Conservation (phyloP, 2,113 vertebrate species). For the Tonatia bakeri region DNA sequence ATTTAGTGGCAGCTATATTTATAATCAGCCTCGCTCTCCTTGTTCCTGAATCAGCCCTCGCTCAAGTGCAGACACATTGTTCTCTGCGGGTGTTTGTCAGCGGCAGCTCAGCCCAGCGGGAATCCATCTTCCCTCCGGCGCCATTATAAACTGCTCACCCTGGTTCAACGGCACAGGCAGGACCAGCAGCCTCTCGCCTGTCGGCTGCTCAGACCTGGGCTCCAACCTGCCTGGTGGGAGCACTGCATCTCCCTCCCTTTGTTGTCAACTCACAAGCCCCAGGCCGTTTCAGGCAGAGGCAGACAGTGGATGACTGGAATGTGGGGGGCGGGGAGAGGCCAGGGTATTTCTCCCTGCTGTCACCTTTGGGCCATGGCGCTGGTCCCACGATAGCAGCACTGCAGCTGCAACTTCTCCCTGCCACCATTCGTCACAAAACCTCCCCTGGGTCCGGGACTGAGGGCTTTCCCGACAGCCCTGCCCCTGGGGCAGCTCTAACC, state of each 20-base stretch:
- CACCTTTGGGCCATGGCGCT: too few species aligned
- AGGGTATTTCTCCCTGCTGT: too few species aligned
- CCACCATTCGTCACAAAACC: background rate
- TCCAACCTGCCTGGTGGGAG: background rate
- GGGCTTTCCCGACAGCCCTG: background rate
- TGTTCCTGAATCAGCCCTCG: background rate
- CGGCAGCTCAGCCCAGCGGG: background rate
- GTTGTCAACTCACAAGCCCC: background rate
- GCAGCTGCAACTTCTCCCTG: background rate
- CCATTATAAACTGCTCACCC: background rate
- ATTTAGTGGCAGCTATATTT: background rate
- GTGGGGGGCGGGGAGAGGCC: background rate
- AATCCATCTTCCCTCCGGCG: background rate
- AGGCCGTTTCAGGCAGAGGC: too few species aligned
- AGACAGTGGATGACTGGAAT: background rate
- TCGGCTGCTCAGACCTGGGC: background rate
- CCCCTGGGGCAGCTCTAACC: rapidly evolving
- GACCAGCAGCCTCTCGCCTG: background rate
- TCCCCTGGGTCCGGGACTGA: background rate
- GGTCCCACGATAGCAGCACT: too few species aligned
- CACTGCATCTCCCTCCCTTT: background rate
- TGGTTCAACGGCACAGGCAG: background rate
- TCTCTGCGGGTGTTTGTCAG: background rate
- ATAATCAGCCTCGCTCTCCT: background rate
- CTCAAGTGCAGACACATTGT: background rate